phyloP scores from a whole-genome alignment of 1,140 invertebrate species.

The Gonatopus flavifemur region DNA sequence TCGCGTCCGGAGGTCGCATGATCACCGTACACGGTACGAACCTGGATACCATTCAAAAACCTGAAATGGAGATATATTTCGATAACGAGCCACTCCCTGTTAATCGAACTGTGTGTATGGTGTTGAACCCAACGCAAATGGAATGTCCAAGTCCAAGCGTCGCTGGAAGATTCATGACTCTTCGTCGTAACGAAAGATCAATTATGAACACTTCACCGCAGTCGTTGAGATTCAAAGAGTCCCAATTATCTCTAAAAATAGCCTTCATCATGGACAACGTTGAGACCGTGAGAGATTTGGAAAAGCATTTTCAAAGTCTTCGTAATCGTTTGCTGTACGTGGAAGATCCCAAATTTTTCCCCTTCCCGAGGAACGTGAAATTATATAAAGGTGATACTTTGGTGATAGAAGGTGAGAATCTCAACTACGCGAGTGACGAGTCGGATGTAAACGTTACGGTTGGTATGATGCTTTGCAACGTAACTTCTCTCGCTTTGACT shows the following conservation, averaged over 20 bases:
- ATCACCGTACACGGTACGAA: conserved; percentile 92
- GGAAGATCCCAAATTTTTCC: conserved; percentile 88
- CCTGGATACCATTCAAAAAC: conserved; percentile 87
- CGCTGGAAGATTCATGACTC: conserved; percentile 41
- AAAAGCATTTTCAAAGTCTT: conserved; percentile 81
- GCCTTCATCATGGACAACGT: conserved; percentile 97
- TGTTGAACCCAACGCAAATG: conserved; percentile 89
- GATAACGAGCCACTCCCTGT: conserved; percentile 69
- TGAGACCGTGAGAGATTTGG: conserved; percentile 80
- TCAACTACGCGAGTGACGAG: conserved; percentile 89
- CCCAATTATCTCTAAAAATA: conserved; percentile 70
- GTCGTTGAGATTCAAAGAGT: conserved; percentile 52
- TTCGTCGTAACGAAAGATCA: conserved; percentile 24
- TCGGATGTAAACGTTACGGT: conserved; percentile 93
- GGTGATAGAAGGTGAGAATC: conserved; percentile 92
- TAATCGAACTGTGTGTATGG: conserved; percentile 81
- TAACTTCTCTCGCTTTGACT: conserved; percentile 85
- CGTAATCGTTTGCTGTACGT: conserved; percentile 83
- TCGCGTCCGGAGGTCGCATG: conserved; percentile 89
- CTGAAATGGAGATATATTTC: conserved; percentile 82
- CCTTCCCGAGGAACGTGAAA: conserved; percentile 84
- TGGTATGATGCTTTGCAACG: conserved; percentile 84
- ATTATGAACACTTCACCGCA: conserved; percentile 16
- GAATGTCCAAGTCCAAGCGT: conserved; percentile 89
- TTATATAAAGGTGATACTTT: conserved; percentile 92